Evolutionary conservation across 2,888 invertebrate species (phyloP), one percentile per base, ranked within the genome.

Genomic region (Autographa pulchrina): DNA sequence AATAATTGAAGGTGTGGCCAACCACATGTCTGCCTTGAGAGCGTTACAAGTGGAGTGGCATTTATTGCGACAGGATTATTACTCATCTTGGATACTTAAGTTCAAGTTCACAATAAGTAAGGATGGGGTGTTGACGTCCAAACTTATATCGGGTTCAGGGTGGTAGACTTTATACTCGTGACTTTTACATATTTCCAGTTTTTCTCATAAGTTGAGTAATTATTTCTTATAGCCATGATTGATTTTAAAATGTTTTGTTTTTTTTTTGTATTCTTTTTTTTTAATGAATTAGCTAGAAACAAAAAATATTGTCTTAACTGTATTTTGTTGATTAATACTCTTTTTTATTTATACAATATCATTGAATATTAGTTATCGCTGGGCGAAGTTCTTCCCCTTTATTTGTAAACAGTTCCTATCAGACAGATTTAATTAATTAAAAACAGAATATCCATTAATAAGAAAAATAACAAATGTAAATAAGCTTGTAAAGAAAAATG

Each of bases 1-100:
- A 25, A 9, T 20, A 7, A 20, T 56, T 9, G 54, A 61, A 61
- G 38, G 61, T 61, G 61, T 41, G 18, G 9, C 13, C n/a, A 60
- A 61, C 60, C 35, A 60, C 61, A 38, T 11, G 61, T 6, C 13
- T 4, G 16, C 61, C 61, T 61, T 61, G 61, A 61, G n/a, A 16
- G 59, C 35, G 14, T 11, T 56, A 56, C 54, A 56, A 8, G n/a
- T 48, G 13, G 48, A 48, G 38, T 38, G 38, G 48, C 14, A n/a
- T 48, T 48, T 48, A 48, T 48, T 48, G 48, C 48, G 14, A 56
- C 54, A 56, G 54, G 20, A 5, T 25, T 25, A 56, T 56, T 56
- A 56, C 54, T 56, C 54, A 20, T 56, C 54, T 56, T 11, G 25
- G 54, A 13, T 5, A 56, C 54, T 56, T 56, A 56, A 56, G 54